A percentile compares a stretch with the other conserved stretches of the same genome.
phyloP scores from a whole-genome alignment of 2,888 invertebrate species.

The Gandaritis pyraliata region DNA sequence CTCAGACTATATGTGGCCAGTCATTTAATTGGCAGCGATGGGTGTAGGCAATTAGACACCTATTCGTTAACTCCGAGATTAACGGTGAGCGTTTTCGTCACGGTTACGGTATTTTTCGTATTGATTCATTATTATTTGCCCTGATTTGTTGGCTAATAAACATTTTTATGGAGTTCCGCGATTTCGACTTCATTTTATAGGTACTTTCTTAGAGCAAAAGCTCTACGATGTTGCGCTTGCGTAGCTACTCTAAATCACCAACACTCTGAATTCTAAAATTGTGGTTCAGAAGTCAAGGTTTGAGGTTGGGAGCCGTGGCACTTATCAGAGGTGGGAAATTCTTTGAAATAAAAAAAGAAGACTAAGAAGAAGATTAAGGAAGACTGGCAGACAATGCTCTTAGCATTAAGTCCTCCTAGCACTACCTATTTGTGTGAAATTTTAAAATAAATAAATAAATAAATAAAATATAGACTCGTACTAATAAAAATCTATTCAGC shows the following conservation, averaged over 20 bases:
- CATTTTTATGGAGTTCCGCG: conserved; percentile 15
- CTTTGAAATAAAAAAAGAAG: too few species aligned
- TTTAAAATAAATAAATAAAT: too few species aligned
- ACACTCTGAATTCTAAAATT: too few species aligned
- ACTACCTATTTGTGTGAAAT: too few species aligned
- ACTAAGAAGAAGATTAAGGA: too few species aligned
- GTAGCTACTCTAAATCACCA: background rate
- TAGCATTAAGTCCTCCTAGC: too few species aligned
- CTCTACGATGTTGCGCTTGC: background rate
- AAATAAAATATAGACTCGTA: too few species aligned
- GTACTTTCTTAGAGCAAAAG: background rate
- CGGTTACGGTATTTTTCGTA: conserved; percentile 42
- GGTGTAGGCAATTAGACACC: conserved; percentile 54
- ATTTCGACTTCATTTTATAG: background rate
- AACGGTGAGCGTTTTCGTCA: conserved; percentile 46
- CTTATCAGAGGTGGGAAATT: too few species aligned
- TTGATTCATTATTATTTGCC: conserved; percentile 40
- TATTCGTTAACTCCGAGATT: conserved; percentile 47
- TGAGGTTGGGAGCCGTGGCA: too few species aligned
- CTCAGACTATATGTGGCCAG: conserved; percentile 17
- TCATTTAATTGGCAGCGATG: conserved; percentile 55
- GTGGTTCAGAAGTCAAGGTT: too few species aligned
- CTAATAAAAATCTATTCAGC: too few species aligned
- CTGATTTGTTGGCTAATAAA: conserved; percentile 34
- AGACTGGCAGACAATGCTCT: too few species aligned